Base-by-base conservation (phyloP, 2,113 vertebrate species). In the Sisor rabdophorus region DNA sequence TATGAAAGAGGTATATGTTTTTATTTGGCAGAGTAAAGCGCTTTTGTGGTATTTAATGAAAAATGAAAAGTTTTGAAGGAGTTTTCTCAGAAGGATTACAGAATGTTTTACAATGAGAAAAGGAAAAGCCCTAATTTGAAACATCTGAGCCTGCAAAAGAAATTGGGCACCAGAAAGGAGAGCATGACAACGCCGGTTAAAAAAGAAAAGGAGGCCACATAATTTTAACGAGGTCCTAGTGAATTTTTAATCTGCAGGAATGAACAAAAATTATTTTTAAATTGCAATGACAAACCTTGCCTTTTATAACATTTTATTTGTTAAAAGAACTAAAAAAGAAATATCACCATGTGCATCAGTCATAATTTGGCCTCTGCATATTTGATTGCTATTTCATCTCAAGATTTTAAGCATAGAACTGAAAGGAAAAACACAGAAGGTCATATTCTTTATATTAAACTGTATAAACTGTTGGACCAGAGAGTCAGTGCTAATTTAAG, bases 81-180 rank as follows among this genome's bases (percentile, higher is more conserved):
- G 73, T 71, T 50, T 77, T 84, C 82, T 78, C 84, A 75, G n/a
- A 22, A 53, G 22, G 56, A 79, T 60, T 76, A 69, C 65, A 75
- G 79, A 81, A 54, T 59, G 56, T 73, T 82, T 86, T 86, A 86
- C 81, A 84, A 82, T 79, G 73, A 82, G 80, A 81, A 86, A 84
- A 79, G 71, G 60, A 73, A 82, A 77, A 76, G 79, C 63, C 72
- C 58, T 84, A 85, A 86, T 84, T 72, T 79, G 72, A 86, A 86
- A 82, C 82, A 86, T 84, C 80, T 82, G 84, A 70, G 78, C 70
- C 63, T 63, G 54, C 63, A 73, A 68, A 78, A 77, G 80, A 71
- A 64, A 70, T 58, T 58, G 81, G 64, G 76, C 80, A 83, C 36
- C 63, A 61, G 68, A 73, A 60, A 55, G 63, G 44, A 24, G 55